Evolutionary conservation across 1,140 invertebrate genomes (phyloP).

Genomic region (Kradibia gibbosae): DNA sequence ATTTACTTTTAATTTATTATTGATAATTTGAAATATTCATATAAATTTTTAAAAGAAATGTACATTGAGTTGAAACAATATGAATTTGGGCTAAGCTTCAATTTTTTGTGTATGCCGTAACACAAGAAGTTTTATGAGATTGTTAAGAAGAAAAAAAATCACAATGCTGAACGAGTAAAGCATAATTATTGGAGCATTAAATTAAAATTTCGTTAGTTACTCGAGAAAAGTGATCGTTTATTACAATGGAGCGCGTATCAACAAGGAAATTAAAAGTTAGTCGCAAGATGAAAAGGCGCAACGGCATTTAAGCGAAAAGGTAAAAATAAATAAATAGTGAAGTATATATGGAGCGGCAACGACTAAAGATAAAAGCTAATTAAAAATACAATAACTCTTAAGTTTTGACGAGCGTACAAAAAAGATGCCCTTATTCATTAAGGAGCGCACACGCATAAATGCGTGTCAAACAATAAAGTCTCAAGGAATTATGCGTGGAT

Average conservation of each 20-base stretch:
- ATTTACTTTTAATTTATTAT: too few relatives aligned
- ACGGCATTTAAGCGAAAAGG: too few relatives aligned
- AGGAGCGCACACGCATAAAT: not conserved
- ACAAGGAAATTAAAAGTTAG: not conserved
- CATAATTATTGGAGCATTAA: not conserved
- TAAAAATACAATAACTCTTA: conserved; percentile 25
- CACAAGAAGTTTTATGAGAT: too few relatives aligned
- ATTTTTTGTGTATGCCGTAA: too few relatives aligned
- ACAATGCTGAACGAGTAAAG: not conserved
- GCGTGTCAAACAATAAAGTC: not conserved
- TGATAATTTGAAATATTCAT: too few relatives aligned
- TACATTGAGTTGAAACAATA: too few relatives aligned
- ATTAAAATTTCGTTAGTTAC: not conserved
- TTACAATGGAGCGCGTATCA: not conserved
- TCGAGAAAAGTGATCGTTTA: not conserved
- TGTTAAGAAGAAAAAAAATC: too few relatives aligned
- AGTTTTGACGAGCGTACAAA: conserved; percentile 24
- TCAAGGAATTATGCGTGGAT: not conserved
- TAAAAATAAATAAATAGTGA: not conserved
- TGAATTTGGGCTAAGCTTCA: too few relatives aligned
- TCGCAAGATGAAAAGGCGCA: not conserved
- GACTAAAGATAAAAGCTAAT: conserved; percentile 38
- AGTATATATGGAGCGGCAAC: conserved; percentile 6
- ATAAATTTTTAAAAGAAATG: too few relatives aligned
- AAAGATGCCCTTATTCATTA: conserved; percentile 24